Conservation (phyloP, 1,140 invertebrate species). For the Cydia splendana region DNA sequence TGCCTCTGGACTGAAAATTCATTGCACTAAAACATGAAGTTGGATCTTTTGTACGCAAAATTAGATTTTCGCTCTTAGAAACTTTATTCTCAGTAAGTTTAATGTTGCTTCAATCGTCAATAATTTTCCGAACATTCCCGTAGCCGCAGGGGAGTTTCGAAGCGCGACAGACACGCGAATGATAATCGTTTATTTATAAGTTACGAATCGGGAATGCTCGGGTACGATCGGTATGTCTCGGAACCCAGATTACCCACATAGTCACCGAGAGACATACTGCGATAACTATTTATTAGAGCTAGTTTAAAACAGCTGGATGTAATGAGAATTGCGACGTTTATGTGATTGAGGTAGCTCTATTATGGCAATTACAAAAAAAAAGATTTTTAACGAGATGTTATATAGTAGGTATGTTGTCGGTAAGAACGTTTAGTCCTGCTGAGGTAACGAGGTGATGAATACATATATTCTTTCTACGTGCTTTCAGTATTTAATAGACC, state of each 20-base stretch:
- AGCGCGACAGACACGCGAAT: conserved; percentile 31
- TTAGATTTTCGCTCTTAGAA: neutral
- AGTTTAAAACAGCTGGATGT: conserved; percentile 27
- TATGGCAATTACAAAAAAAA: neutral
- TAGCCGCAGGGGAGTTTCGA: conserved; percentile 15
- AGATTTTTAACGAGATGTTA: neutral
- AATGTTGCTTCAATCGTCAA: neutral
- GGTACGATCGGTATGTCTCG: conserved; percentile 10
- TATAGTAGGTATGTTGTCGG: neutral
- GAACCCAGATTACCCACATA: conserved; percentile 21
- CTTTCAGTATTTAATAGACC: neutral
- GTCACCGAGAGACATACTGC: conserved; percentile 10
- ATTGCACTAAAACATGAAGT: too few relatives aligned
- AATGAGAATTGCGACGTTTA: conserved; percentile 18
- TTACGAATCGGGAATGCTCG: conserved; percentile 29
- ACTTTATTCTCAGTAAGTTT: neutral
- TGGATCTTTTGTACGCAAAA: too few relatives aligned
- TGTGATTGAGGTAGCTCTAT: conserved; percentile 11
- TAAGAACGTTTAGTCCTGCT: neutral
- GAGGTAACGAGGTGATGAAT: neutral
- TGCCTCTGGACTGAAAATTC: too few relatives aligned
- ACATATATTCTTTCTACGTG: neutral
- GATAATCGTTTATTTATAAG: conserved; percentile 31
- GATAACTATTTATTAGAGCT: conserved; percentile 26
- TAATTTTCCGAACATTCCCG: neutral